Conservation (phyloP, 2,113 vertebrate species). For the Burhinus oedicnemus region DNA sequence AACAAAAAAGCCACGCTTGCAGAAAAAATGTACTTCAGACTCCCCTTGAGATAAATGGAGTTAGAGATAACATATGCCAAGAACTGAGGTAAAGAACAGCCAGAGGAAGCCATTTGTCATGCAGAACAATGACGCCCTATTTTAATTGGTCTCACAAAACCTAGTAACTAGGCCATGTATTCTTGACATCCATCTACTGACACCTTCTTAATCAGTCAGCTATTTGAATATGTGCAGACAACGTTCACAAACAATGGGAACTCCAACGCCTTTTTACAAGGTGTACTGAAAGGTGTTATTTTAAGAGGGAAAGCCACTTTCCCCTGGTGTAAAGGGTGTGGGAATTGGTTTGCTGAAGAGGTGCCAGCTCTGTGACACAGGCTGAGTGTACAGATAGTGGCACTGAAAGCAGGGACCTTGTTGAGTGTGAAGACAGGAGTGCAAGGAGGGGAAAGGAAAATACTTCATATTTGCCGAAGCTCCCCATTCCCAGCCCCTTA, state of each 20-base stretch:
- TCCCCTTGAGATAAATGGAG: conserved; percentile 26
- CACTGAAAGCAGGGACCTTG: not conserved
- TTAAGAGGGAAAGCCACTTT: not conserved
- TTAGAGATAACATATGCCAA: conserved; percentile 14
- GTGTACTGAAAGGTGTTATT: not conserved
- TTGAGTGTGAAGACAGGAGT: not conserved
- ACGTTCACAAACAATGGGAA: not conserved
- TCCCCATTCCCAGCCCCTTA: not conserved
- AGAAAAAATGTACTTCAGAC: not conserved
- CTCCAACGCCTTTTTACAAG: not conserved
- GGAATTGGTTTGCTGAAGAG: not conserved
- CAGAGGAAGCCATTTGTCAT: conserved; percentile 46
- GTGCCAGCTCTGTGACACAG: not conserved
- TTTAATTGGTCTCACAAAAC: conserved; percentile 42
- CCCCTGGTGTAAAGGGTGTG: not conserved
- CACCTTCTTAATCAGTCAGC: not conserved
- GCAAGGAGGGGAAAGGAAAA: not conserved
- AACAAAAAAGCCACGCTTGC: not conserved
- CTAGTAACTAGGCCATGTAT: not conserved
- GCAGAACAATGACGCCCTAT: not conserved
- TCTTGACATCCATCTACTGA: not conserved
- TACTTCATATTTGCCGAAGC: not conserved
- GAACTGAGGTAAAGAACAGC: not conserved
- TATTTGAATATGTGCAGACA: not conserved
- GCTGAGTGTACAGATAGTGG: not conserved